Percentiles rank a stretch among this genome's conserved stretches.
These are phyloP conservation scores for Oreochromis aureus DNA, from an alignment of 2,113 vertebrate genomes.

Conservation along the genomic window DNA sequence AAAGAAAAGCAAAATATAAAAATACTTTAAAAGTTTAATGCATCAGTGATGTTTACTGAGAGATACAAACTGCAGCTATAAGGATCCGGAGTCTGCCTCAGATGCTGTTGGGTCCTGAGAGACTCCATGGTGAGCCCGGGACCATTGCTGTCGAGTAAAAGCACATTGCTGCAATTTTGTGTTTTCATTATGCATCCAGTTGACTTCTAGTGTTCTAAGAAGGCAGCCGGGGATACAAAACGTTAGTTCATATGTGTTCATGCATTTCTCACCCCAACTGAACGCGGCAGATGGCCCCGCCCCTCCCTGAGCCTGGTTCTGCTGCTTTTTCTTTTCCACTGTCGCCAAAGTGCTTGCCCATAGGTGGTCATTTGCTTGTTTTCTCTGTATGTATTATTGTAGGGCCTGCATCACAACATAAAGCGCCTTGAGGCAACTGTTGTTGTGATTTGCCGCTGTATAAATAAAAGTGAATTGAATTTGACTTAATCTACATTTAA, in stretches of 20 bases:
- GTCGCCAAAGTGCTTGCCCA: accelerated
- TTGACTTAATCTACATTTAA: not conserved
- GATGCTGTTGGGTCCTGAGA: not conserved
- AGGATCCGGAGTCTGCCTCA: constrained; percentile 15
- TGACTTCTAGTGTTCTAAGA: not conserved
- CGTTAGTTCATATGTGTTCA: constrained; percentile 12
- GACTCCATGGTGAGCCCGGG: not conserved
- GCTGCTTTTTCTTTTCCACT: not conserved
- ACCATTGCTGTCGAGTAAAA: not conserved
- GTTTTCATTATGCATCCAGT: constrained; percentile 8
- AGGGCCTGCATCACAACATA: not conserved
- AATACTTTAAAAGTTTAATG: not conserved
- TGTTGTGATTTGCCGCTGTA: not conserved
- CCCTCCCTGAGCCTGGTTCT: not conserved
- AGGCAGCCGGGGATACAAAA: not conserved
- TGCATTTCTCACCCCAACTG: not conserved
- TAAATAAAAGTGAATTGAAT: not conserved
- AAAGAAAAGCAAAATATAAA: constrained; percentile 32
- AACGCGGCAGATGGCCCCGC: accelerated
- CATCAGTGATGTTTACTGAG: not conserved
- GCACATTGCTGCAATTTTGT: not conserved
- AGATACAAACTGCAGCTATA: not conserved
- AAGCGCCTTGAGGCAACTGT: not conserved
- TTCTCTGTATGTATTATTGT: not conserved
- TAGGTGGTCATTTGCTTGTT: accelerated